Conservation (phyloP, 2,113 vertebrate genomes). For the Chauna torquata region DNA sequence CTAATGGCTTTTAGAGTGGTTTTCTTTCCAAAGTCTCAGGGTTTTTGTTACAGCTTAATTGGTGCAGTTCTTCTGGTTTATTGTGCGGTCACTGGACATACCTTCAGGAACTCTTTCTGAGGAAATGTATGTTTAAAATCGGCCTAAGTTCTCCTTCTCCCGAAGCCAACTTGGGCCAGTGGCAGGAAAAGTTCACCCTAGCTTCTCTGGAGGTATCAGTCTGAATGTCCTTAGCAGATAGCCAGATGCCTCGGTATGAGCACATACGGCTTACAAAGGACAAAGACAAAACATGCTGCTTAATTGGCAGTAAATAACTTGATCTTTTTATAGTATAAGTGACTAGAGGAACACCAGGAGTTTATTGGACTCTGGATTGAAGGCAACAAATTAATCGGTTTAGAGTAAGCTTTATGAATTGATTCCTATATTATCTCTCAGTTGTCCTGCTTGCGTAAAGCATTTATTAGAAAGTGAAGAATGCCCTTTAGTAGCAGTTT, state of each 20-base stretch:
- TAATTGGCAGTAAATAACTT: conserved; percentile 86
- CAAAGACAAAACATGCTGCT: conserved; percentile 82
- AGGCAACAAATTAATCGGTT: conserved; percentile 83
- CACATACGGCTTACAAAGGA: conserved; percentile 73
- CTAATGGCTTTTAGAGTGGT: conserved; percentile 90
- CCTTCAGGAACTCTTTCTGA: conserved; percentile 80
- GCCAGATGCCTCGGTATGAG: conserved; percentile 73
- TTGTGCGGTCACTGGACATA: conserved; percentile 83
- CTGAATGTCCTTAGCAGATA: conserved; percentile 71
- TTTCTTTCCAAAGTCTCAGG: conserved; percentile 85
- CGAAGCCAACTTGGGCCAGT: conserved; percentile 70
- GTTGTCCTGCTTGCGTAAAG: conserved; percentile 64
- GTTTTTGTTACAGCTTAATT: conserved; percentile 89
- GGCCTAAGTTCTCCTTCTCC: conserved; percentile 58
- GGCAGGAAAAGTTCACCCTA: conserved; percentile 73
- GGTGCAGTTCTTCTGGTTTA: conserved; percentile 84
- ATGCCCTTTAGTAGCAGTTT: conserved; percentile 36
- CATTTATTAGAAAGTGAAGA: conserved; percentile 73
- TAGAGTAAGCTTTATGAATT: conserved; percentile 84
- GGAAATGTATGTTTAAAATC: conserved; percentile 74
- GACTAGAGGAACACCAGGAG: conserved; percentile 78
- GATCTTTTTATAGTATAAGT: conserved; percentile 83
- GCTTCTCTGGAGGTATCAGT: conserved; percentile 57
- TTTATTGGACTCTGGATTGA: conserved; percentile 76
- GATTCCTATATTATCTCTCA: conserved; percentile 76